Conservation (phyloP, 2,113 vertebrate species). For the Cyanocitta stelleri region DNA sequence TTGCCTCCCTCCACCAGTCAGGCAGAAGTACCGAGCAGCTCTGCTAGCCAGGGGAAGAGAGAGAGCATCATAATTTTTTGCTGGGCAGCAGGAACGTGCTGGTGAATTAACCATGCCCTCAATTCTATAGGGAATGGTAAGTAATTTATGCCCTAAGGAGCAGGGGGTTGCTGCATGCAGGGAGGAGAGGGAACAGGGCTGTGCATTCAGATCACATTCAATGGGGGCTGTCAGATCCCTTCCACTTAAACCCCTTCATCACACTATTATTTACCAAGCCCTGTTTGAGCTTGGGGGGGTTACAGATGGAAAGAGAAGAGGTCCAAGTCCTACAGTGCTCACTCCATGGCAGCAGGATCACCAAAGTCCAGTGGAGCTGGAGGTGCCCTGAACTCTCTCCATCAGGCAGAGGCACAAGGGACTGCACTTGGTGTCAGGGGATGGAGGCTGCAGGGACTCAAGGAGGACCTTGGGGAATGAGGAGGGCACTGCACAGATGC, state of each 20-base stretch:
- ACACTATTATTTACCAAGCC: background rate
- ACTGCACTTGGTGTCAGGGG: background rate
- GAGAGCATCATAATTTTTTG: background rate
- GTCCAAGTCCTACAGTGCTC: background rate
- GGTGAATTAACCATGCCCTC: slow-evolving; percentile 30
- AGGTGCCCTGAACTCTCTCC: background rate
- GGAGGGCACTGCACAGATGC: background rate
- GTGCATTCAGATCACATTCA: slow-evolving; percentile 29
- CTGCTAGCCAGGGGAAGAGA: background rate
- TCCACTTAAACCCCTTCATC: background rate
- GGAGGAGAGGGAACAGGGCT: background rate
- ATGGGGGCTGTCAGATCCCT: background rate
- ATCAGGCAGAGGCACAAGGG: background rate
- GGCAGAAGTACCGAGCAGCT: background rate
- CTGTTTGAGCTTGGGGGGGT: background rate
- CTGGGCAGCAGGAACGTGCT: background rate
- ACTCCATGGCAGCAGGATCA: background rate
- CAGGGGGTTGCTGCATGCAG: background rate
- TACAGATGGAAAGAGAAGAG: background rate
- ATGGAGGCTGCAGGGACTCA: background rate
- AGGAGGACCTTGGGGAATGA: background rate
- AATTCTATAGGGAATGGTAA: background rate
- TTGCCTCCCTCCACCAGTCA: background rate
- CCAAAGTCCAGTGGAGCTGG: background rate
- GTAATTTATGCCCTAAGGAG: slow-evolving; percentile 43